Evolutionary conservation across 2,888 invertebrate genomes (phyloP).

Genomic region (Cataglyphis altisquamis): DNA sequence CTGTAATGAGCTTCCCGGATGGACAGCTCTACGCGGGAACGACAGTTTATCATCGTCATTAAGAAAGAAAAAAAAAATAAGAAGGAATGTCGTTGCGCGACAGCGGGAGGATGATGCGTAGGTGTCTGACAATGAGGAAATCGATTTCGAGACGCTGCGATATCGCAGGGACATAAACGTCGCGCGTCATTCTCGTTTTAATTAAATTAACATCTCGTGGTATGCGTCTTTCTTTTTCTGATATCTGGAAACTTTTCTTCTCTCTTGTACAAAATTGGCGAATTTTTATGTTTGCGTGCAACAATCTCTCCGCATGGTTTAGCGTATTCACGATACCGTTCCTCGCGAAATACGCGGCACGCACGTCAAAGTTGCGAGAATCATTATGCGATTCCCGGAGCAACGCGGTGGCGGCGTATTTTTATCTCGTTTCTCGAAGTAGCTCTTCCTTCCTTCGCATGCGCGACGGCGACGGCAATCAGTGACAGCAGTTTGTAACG

Average conservation of each 20-base stretch:
- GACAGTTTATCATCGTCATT: slow-evolving; percentile 26
- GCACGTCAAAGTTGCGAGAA: slow-evolving; percentile 40
- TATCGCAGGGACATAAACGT: background rate
- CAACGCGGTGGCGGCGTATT: slow-evolving; percentile 30
- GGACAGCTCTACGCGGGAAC: background rate
- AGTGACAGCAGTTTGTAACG: slow-evolving; percentile 34
- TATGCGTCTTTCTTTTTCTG: background rate
- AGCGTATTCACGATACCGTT: slow-evolving; percentile 24
- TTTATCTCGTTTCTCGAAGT: slow-evolving; percentile 24
- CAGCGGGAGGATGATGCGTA: background rate
- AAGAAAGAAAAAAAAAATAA: background rate
- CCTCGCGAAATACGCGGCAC: slow-evolving; percentile 7
- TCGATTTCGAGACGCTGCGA: slow-evolving; percentile 17
- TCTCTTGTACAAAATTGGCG: background rate
- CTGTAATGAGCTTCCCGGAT: slow-evolving; percentile 42
- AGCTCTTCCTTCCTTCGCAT: slow-evolving; percentile 30
- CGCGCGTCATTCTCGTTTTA: slow-evolving; percentile 20
- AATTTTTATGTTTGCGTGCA: slow-evolving; percentile 11
- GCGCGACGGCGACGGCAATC: slow-evolving; percentile 37
- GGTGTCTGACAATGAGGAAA: slow-evolving; percentile 48
- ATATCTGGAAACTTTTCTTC: background rate
- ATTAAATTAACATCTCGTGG: background rate
- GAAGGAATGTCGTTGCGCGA: slow-evolving; percentile 27
- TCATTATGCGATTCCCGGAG: slow-evolving; percentile 48
- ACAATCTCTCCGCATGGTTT: slow-evolving; percentile 4